A percentile compares a stretch with the other conserved stretches of the same genome.
Evolutionary conservation across 2,113 vertebrate genomes (phyloP).

Genomic region (Holacanthus passer): DNA sequence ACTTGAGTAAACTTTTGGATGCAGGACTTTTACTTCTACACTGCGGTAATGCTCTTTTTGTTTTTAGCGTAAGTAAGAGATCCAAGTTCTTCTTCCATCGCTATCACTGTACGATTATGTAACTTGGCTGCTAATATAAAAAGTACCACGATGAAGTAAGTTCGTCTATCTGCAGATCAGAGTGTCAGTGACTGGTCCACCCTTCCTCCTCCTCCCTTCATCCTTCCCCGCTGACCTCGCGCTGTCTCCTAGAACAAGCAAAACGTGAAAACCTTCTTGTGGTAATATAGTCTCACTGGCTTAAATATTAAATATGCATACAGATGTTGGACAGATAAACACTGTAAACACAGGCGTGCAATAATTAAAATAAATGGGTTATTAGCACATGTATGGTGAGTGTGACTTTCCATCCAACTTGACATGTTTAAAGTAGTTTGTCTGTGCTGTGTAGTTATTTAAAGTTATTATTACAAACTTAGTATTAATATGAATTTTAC

Average conservation of each 20-base stretch:
- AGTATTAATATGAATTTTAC: conserved; percentile 13
- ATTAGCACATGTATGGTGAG: conserved; percentile 27
- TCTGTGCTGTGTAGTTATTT: conserved; percentile 14
- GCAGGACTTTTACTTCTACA: neutral
- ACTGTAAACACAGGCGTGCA: neutral
- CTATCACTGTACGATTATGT: conserved; percentile 16
- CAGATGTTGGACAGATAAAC: neutral
- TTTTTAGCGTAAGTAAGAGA: neutral
- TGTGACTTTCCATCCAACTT: conserved; percentile 1
- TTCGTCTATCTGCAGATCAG: conserved; percentile 45
- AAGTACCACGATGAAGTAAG: conserved; percentile 43
- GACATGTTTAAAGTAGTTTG: conserved; percentile 29
- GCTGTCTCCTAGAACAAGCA: neutral
- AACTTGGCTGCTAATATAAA: conserved; percentile 34
- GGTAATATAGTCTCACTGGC: neutral
- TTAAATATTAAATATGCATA: neutral
- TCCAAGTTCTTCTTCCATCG: neutral
- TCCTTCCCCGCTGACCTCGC: conserved; percentile 49
- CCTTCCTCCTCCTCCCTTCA: conserved; percentile 65
- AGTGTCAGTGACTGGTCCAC: conserved; percentile 43
- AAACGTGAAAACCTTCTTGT: conserved; percentile 4
- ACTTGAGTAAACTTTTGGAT: neutral
- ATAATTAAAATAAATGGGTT: neutral
- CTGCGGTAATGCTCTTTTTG: neutral
- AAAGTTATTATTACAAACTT: too few relatives aligned